Base-by-base conservation (phyloP, 1,140 invertebrate genomes). In the Pseudomyrmex cubaensis region DNA sequence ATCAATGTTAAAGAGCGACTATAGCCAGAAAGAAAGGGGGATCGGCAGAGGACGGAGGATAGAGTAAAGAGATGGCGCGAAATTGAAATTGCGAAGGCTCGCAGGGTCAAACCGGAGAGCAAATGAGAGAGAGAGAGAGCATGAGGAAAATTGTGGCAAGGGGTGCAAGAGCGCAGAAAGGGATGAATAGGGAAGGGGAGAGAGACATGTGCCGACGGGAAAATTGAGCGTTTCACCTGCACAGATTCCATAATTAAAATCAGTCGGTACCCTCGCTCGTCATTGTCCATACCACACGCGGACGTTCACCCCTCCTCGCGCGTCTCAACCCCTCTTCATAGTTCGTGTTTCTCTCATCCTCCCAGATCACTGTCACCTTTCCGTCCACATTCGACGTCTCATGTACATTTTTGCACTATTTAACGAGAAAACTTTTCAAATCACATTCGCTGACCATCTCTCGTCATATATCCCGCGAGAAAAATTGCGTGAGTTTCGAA, bases 341-440 rank as follows among this genome's bases (percentile, higher is more conserved):
- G 35, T 35, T 35, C 0, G 35, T 44, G 20, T 20, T 17, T 9
- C 35, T 7, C 12, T 1, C 35, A 13, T 20, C 56, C 44, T 50
- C 20, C 72, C 56, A 44, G 61, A 48, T n/a, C 59, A 57, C 69
- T 73, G 83, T 77, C 72, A 67, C 74, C 73, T 62, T 86, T 12
- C 67, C 74, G 62, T 85, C 78, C 61, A 66, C 75, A 50, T 64
- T 63, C 62, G 67, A 59, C 64, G 61, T 54, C 85, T 78, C 85
- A n/a, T 57, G 64, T 75, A 82, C 90, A 82, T 91, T 91, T 78
- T 92, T 82, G 89, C 89, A 87, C 89, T 89, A 92, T 92, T 92
- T 92, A 92, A 93, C 91, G 90, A 92, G 92, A 92, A 92, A 93
- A 93, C 91, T 93, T 93, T 93, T 92, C 89, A 92, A 93, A 93